Conservation (phyloP, 2,888 invertebrate species). For the Electrophaes corylata region DNA sequence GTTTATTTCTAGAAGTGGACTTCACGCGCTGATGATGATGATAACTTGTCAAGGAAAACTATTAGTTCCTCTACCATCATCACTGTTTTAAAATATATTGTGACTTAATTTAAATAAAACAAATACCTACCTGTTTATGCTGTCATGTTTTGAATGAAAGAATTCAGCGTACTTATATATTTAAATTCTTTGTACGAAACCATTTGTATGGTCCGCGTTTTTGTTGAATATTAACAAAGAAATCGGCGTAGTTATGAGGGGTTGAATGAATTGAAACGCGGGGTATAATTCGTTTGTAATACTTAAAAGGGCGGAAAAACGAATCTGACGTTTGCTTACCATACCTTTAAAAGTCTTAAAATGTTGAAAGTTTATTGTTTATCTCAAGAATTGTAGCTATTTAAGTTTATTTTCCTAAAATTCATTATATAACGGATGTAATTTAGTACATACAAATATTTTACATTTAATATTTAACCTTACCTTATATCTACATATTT, state of each 20-base stretch:
- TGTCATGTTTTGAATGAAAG: conserved; percentile 22
- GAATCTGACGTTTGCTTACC: too few species aligned
- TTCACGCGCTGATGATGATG: too few species aligned
- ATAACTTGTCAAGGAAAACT: too few species aligned
- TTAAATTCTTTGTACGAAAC: conserved; percentile 11
- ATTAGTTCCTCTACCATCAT: not conserved
- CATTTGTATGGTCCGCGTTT: conserved; percentile 4
- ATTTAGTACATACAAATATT: too few species aligned
- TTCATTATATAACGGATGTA: too few species aligned
- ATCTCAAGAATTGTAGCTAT: too few species aligned
- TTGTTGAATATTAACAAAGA: conserved; percentile 9
- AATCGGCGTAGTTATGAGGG: not conserved
- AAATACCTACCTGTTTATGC: conserved; percentile 5
- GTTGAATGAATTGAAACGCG: not conserved
- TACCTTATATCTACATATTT: too few species aligned
- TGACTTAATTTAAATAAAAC: conserved; percentile 15
- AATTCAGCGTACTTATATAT: conserved; percentile 16
- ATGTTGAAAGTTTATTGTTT: too few species aligned
- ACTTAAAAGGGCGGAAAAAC: not conserved
- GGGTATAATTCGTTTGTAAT: not conserved
- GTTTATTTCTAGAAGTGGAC: too few species aligned
- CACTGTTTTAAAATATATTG: conserved; percentile 2
- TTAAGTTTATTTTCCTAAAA: too few species aligned
- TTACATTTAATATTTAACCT: too few species aligned
- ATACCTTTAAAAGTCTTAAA: too few species aligned